Conservation (phyloP, 2,113 vertebrate genomes). For the Glaucidium brasilianum region DNA sequence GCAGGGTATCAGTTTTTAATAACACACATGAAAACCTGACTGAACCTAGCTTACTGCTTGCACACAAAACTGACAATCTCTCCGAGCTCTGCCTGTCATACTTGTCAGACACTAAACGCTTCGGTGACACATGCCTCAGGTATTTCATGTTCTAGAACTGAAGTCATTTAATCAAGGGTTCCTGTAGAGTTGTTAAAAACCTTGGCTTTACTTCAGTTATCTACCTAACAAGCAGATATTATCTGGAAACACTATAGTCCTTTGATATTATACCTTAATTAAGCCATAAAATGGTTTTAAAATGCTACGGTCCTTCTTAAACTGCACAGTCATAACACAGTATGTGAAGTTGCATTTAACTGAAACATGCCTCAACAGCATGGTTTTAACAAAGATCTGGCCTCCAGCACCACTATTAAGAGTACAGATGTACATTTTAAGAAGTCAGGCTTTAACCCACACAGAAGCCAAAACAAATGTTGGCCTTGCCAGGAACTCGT, state of each 20-base stretch:
- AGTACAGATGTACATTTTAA: not conserved
- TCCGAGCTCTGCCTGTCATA: not conserved
- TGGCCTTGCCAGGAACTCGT: not conserved
- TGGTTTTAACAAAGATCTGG: not conserved
- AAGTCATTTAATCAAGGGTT: conserved; percentile 21
- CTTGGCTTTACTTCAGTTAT: conserved; percentile 41
- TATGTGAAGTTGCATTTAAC: not conserved
- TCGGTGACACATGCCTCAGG: conserved; percentile 14
- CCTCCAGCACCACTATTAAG: not conserved
- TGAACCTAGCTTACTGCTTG: not conserved
- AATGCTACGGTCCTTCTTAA: not conserved
- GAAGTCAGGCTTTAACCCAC: not conserved
- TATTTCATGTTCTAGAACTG: conserved; percentile 18
- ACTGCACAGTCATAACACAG: not conserved
- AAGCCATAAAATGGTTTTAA: not conserved
- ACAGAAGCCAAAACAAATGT: not conserved
- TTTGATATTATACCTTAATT: conserved; percentile 37
- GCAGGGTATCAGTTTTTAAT: not conserved
- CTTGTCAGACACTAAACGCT: not conserved
- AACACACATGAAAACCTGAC: not conserved
- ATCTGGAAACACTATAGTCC: conserved; percentile 28
- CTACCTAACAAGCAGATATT: conserved; percentile 34
- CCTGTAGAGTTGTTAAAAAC: conserved; percentile 16
- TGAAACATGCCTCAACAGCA: not conserved
- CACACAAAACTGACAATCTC: not conserved